These are phyloP conservation scores for Eudemis profundana DNA, from an alignment of 2,888 invertebrate genomes.

Conservation along the genomic window DNA sequence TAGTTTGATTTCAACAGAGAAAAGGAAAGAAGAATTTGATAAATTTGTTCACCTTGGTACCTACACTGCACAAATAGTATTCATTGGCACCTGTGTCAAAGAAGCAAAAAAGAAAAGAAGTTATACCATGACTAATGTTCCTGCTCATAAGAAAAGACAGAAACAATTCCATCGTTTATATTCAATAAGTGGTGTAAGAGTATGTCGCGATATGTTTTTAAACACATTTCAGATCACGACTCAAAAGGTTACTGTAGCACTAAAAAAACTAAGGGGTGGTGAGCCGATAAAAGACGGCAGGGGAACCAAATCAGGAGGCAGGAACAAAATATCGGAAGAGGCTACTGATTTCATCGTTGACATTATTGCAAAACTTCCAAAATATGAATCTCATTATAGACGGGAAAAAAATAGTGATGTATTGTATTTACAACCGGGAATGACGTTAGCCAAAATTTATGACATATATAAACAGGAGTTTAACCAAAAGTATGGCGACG, in stretches of 20 bases:
- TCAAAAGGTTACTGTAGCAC: slow-evolving; percentile 42
- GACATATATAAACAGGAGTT: slow-evolving; percentile 43
- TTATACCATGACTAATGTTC: slow-evolving; percentile 43
- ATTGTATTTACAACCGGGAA: slow-evolving; percentile 42
- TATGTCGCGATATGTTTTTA: slow-evolving; percentile 39
- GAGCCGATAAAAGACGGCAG: slow-evolving; percentile 6
- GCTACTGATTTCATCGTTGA: slow-evolving; percentile 35
- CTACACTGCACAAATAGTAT: slow-evolving; percentile 44
- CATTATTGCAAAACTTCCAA: slow-evolving; percentile 43
- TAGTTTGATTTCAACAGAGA: slow-evolving; percentile 45
- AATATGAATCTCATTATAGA: slow-evolving; percentile 46
- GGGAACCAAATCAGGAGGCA: neutral
- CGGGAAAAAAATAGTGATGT: slow-evolving; percentile 42
- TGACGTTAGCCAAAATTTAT: slow-evolving; percentile 43
- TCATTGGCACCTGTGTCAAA: slow-evolving; percentile 44
- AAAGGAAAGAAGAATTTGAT: slow-evolving; percentile 46
- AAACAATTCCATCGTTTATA: slow-evolving; percentile 43
- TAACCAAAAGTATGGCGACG: slow-evolving; percentile 23
- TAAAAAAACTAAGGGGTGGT: slow-evolving; percentile 32
- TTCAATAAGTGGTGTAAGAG: slow-evolving; percentile 28
- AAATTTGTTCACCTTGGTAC: slow-evolving; percentile 46
- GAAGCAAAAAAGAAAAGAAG: slow-evolving; percentile 43
- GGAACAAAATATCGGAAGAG: slow-evolving; percentile 1
- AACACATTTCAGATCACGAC: slow-evolving; percentile 45
- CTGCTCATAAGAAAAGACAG: slow-evolving; percentile 40